A percentile compares a stretch with the other conserved stretches of the same genome.
Conservation (phyloP, 2,888 invertebrate genomes). For the Thecocarcelia acutangulata region DNA sequence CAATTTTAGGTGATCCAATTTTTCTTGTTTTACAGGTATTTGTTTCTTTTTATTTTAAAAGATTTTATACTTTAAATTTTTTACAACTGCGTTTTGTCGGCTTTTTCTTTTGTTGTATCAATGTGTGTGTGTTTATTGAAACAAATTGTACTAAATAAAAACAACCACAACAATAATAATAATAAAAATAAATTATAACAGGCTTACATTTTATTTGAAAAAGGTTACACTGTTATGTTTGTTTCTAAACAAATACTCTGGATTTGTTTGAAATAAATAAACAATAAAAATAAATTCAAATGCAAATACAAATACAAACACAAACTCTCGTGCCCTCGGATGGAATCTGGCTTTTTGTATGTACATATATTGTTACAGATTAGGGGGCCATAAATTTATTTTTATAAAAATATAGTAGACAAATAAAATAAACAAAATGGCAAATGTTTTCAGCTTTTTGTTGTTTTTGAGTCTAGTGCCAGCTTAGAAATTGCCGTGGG, state of each 20-base stretch:
- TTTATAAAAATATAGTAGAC: conserved; percentile 8
- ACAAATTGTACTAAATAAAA: conserved; percentile 12
- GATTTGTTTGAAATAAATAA: background rate
- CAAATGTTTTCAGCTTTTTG: conserved; percentile 1
- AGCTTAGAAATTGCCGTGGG: conserved; percentile 29
- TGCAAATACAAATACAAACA: background rate
- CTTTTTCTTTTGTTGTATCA: too few relatives aligned
- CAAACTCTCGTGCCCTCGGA: too few relatives aligned
- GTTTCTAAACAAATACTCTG: background rate
- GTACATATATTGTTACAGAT: conserved; percentile 36
- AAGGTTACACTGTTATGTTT: background rate
- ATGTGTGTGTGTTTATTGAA: background rate
- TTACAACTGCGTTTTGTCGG: too few relatives aligned
- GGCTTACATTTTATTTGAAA: conserved; percentile 1
- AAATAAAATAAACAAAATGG: background rate
- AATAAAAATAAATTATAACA: background rate
- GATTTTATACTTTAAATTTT: too few relatives aligned
- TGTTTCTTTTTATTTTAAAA: too few relatives aligned
- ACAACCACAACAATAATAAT: background rate
- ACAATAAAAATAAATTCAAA: conserved; percentile 2
- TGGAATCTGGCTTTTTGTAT: background rate
- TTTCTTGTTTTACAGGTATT: too few relatives aligned
- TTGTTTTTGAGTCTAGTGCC: background rate
- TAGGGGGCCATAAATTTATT: conserved; percentile 52
- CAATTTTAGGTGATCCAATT: too few relatives aligned